Evolutionary conservation across 1,140 invertebrate genomes (phyloP).

Genomic region (Stenopsyche tienmushanensis): DNA sequence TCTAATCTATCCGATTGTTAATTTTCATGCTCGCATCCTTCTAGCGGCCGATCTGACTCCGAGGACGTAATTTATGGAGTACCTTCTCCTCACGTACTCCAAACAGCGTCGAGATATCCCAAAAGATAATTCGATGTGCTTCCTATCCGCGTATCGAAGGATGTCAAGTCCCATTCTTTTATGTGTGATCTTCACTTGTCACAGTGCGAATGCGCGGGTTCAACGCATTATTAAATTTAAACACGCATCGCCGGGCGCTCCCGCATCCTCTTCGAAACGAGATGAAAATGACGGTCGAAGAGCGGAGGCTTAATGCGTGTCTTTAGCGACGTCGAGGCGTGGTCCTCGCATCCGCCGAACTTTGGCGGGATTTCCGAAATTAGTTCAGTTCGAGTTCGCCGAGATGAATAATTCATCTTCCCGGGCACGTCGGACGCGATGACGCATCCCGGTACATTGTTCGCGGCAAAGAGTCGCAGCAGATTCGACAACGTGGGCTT

Average conservation of each 20-base stretch:
- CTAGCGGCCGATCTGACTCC: too few relatives aligned
- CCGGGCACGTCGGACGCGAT: background rate
- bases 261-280: background rate
- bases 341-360: background rate
- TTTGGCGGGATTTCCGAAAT: background rate
- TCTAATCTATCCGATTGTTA: background rate
- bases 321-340: background rate
- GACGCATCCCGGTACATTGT: conserved; percentile 9
- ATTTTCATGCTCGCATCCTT: too few relatives aligned
- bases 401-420: conserved; percentile 15
- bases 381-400: background rate
- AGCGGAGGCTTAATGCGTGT: background rate
- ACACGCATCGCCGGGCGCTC: background rate
- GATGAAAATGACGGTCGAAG: background rate
- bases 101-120: background rate
- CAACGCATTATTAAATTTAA: too few relatives aligned
- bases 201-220: too few relatives aligned
- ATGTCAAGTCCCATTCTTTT: too few relatives aligned
- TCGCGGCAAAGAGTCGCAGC: conserved; percentile 1
- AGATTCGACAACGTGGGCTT: conserved; percentile 7
- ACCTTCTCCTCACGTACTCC: too few relatives aligned
- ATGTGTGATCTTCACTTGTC: too few relatives aligned
- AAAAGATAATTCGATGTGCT: too few relatives aligned
- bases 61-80: too few relatives aligned
- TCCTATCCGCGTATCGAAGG: too few relatives aligned